phyloP scores from a whole-genome alignment of 2,888 invertebrate genomes.

The Meliscaeva auricollis region DNA sequence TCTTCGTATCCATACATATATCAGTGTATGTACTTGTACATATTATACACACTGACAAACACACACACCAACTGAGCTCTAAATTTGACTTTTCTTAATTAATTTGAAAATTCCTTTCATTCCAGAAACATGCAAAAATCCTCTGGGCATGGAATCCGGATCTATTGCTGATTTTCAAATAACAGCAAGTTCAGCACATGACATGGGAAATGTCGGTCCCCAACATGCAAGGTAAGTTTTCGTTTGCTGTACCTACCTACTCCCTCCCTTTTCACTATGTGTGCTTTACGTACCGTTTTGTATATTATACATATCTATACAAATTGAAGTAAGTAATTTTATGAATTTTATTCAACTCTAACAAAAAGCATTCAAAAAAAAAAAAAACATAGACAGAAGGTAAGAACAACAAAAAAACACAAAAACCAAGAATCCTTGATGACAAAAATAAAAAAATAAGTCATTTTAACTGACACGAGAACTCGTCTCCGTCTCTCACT shows the following conservation, averaged over 20 bases:
- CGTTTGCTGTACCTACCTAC: constrained; percentile 3
- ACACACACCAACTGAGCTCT: constrained; percentile 16
- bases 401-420: constrained; percentile 23
- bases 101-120: constrained; percentile 74
- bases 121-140: constrained; percentile 88
- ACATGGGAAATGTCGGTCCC: constrained; percentile 92
- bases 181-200: constrained; percentile 92
- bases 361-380: constrained; percentile 54
- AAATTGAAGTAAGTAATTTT: constrained; percentile 66
- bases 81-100: constrained; percentile 67
- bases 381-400: constrained; percentile 54
- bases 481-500: constrained; percentile 18
- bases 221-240: constrained; percentile 90
- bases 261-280: constrained; percentile 4
- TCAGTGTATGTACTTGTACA: neutral
- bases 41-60: too few relatives aligned
- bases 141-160: constrained; percentile 93
- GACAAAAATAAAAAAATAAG: constrained; percentile 55
- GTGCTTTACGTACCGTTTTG: constrained; percentile 22
- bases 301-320: constrained; percentile 3
- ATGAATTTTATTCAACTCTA: constrained; percentile 58
- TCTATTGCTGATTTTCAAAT: constrained; percentile 91
- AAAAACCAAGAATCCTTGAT: constrained; percentile 65
- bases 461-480: constrained; percentile 68
- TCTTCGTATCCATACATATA: neutral